Conservation (phyloP, 30 jellyfish, hydroid and myxozoan species). For the Catostylus mosaicus region DNA sequence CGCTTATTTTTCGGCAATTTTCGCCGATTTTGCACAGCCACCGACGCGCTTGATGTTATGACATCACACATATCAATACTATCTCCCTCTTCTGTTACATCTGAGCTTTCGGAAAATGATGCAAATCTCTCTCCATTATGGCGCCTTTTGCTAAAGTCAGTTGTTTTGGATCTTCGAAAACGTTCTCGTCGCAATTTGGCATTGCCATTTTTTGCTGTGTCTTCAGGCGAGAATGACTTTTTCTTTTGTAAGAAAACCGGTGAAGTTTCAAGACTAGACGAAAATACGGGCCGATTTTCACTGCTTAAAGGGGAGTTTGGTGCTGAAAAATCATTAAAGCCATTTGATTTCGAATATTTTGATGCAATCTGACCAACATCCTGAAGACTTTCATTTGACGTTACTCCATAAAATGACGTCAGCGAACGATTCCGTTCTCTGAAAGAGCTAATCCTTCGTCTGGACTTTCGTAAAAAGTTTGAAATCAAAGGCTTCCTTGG, state of each 20-base stretch:
- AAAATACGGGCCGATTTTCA: neutral
- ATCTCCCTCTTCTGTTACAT: conserved; percentile 33
- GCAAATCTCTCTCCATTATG: conserved; percentile 5
- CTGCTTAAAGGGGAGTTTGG: conserved; percentile 2
- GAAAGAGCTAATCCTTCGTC: conserved; percentile 6
- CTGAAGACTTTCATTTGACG: conserved; percentile 2
- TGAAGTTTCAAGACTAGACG: conserved; percentile 11
- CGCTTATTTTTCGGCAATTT: neutral
- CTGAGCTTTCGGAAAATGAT: conserved; percentile 49
- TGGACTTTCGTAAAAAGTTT: conserved; percentile 37
- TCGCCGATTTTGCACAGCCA: conserved; percentile 38
- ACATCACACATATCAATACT: conserved; percentile 16
- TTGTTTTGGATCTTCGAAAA: conserved; percentile 32
- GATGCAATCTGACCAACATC: neutral
- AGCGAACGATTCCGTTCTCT: conserved; percentile 18
- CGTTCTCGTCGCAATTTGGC: conserved; percentile 32
- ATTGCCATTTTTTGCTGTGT: neutral
- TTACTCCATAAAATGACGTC: neutral
- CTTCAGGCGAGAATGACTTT: conserved; percentile 11
- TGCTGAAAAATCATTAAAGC: neutral
- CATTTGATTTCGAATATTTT: conserved; percentile 1
- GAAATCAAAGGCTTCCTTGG: conserved; percentile 16
- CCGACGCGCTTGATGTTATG: conserved; percentile 27
- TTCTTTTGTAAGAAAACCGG: conserved; percentile 3
- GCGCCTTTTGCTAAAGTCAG: conserved; percentile 6